Evolutionary conservation across 53 echinoderm and acorn worm species (phyloP).

Genomic region (Astropecten irregularis): DNA sequence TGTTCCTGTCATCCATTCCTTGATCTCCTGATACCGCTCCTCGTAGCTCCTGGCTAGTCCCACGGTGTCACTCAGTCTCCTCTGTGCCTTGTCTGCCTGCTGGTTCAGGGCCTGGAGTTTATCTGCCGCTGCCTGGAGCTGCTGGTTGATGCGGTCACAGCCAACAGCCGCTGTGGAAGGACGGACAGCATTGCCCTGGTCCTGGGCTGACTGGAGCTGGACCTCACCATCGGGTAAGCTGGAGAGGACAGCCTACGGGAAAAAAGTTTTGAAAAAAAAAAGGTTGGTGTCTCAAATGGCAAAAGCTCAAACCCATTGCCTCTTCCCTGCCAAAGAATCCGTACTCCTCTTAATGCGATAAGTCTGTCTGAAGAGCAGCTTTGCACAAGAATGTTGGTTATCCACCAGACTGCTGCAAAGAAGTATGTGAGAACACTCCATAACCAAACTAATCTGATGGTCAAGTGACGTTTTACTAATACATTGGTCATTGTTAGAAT

Average conservation of each 20-base stretch:
- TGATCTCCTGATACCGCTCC: conserved; percentile 40
- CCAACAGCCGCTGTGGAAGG: conserved; percentile 69
- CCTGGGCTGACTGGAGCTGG: conserved; percentile 62
- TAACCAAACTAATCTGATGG: too few relatives aligned
- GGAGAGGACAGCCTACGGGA: conserved; percentile 28
- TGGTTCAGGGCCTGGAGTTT: conserved; percentile 65
- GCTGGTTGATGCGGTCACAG: conserved; percentile 67
- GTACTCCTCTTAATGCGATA: too few relatives aligned
- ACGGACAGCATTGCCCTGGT: conserved; percentile 62
- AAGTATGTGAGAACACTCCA: too few relatives aligned
- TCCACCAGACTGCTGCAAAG: too few relatives aligned
- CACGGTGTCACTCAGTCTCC: conserved; percentile 40
- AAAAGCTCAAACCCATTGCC: too few relatives aligned
- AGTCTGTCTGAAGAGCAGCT: too few relatives aligned
- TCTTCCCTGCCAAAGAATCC: too few relatives aligned
- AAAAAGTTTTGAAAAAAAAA: too few relatives aligned
- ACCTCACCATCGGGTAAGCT: conserved; percentile 75
- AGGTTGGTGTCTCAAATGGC: too few relatives aligned
- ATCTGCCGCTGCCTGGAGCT: conserved; percentile 67
- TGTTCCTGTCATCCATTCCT: conserved; percentile 64
- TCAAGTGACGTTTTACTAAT: too few relatives aligned
- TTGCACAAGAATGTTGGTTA: too few relatives aligned
- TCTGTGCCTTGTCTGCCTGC: conserved; percentile 48
- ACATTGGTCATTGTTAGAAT: too few relatives aligned
- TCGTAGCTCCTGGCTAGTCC: conserved; percentile 63